Conservation (phyloP, 30 jellyfish, hydroid and myxozoan species). For the Phacellophora camtschatica region DNA sequence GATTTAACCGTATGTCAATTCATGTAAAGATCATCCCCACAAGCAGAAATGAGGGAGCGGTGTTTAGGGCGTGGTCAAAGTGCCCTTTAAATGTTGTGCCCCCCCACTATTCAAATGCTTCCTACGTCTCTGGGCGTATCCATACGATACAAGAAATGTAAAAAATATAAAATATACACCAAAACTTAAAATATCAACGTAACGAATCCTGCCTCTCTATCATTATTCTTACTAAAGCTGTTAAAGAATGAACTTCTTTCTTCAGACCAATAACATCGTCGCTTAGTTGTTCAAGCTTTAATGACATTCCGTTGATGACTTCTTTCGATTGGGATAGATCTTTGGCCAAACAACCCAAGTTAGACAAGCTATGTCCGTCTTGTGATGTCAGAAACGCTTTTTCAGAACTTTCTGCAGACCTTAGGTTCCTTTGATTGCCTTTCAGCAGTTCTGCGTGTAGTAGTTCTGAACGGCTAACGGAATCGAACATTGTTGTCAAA, state of each 20-base stretch:
- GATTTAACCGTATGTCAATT: too few species aligned
- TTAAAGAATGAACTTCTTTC: slow-evolving; percentile 38
- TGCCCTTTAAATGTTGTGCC: too few species aligned
- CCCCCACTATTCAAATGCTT: too few species aligned
- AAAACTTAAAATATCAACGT: not conserved
- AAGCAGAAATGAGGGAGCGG: too few species aligned
- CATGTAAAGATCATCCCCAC: too few species aligned
- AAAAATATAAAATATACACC: too few species aligned
- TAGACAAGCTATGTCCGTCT: slow-evolving; percentile 10
- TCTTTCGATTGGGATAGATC: slow-evolving; percentile 47
- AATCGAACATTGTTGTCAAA: not conserved
- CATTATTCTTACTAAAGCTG: slow-evolving; percentile 43
- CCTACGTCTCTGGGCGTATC: too few species aligned
- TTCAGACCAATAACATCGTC: slow-evolving; percentile 45
- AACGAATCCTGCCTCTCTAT: slow-evolving; percentile 45
- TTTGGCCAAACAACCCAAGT: slow-evolving; percentile 20
- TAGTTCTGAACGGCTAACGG: not conserved
- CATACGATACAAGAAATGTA: too few species aligned
- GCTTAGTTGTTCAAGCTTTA: slow-evolving; percentile 27
- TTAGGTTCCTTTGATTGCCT: slow-evolving; percentile 1
- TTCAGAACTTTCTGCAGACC: slow-evolving; percentile 24
- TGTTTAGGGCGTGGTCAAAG: too few species aligned
- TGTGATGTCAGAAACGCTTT: slow-evolving; percentile 1
- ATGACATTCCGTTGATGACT: slow-evolving; percentile 2
- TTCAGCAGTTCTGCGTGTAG: slow-evolving; percentile 15